A percentile compares a stretch with the other conserved stretches of the same genome.
These are phyloP conservation scores for Calonectris borealis DNA, from an alignment of 2,113 vertebrate species.

Conservation along the genomic window DNA sequence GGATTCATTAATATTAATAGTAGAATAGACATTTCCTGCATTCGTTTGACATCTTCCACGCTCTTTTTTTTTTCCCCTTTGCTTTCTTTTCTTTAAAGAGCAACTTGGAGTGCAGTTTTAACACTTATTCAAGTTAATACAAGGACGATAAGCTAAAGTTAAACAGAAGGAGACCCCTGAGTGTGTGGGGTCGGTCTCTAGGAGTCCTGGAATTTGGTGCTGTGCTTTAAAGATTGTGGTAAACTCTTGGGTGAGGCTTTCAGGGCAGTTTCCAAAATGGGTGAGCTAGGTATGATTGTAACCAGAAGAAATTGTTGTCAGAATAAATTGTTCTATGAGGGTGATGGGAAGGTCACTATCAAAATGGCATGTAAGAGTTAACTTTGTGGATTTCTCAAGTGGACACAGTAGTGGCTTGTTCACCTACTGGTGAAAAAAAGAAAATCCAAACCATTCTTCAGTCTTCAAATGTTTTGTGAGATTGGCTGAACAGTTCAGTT, in stretches of 20 bases:
- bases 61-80: not conserved
- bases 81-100: not conserved
- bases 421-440: not conserved
- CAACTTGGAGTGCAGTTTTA: constrained; percentile 33
- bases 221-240: constrained; percentile 7
- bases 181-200: constrained; percentile 39
- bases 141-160: constrained; percentile 41
- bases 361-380: not conserved
- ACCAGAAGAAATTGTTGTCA: not conserved
- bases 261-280: not conserved
- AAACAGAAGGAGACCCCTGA: constrained; percentile 58
- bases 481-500: not conserved
- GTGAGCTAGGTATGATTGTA: not conserved
- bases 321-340: not conserved
- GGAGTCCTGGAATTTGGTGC: constrained; percentile 50
- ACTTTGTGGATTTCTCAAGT: not conserved
- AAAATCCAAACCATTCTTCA: not conserved
- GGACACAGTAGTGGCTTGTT: not conserved
- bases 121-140: constrained; percentile 34
- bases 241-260: not conserved
- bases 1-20: constrained; percentile 65
- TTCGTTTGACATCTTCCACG: constrained; percentile 20
- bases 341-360: not conserved
- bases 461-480: not conserved
- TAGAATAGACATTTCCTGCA: constrained; percentile 45